Conservation (phyloP, 2,113 vertebrate genomes). For the Pseudolaguvia tuberculata region DNA sequence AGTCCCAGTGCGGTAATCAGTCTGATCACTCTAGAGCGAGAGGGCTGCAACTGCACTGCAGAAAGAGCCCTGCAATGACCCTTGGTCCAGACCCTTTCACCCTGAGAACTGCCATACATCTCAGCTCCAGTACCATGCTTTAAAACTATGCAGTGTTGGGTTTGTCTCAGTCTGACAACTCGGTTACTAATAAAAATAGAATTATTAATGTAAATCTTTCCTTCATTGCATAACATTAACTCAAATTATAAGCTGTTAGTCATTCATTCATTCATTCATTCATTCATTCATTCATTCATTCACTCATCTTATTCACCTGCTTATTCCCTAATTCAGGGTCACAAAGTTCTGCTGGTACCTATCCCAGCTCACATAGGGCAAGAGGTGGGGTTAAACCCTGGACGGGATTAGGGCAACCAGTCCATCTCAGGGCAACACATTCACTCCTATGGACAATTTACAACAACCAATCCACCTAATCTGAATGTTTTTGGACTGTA, state of each 20-base stretch:
- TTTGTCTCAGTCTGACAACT: not conserved
- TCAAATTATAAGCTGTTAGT: not conserved
- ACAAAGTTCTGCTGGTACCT: no score
- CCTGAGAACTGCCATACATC: slow-evolving; percentile 36
- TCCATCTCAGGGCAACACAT: no score
- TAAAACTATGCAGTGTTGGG: not conserved
- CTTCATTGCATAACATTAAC: slow-evolving; percentile 14
- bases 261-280: no score
- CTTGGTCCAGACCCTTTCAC: slow-evolving; percentile 59
- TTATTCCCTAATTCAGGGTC: no score
- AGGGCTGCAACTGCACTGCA: slow-evolving; percentile 60
- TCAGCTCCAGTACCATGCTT: not conserved
- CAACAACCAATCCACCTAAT: no score
- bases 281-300: no score
- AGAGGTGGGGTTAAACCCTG: no score
- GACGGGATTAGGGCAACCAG: no score
- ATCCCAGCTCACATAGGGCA: no score
- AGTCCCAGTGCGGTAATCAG: slow-evolving; percentile 70
- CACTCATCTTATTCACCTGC: no score
- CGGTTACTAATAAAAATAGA: not conserved
- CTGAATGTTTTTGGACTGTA: no score
- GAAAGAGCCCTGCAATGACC: slow-evolving; percentile 65
- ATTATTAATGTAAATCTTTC: not conserved
- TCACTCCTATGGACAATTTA: no score
- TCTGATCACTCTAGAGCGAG: slow-evolving; percentile 59